Base-by-base conservation (phyloP, 1,140 invertebrate species). In the Odontomachus brunneus region DNA sequence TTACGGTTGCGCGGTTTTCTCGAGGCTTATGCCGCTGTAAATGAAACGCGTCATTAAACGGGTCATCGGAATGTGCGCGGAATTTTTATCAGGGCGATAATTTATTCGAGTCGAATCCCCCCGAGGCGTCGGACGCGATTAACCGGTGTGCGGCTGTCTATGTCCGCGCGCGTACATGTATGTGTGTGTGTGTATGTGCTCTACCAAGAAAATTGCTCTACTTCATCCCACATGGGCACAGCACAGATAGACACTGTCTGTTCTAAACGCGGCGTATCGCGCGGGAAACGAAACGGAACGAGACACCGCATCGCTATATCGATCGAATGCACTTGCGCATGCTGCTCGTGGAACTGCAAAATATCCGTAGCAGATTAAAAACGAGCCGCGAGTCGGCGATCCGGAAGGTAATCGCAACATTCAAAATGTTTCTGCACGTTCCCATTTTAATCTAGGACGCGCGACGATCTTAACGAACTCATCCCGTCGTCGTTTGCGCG, bases 291-390 rank as follows among this genome's bases (percentile, higher is more conserved):
- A 80, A 71, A 53, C 51, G 22, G 38, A 11, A 44, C 38, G 38
- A 44, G 48, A 59, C n/a, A 44, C 14, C 33, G 53, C 75, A 80
- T 80, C 44, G 51, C 65, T 22, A 71, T 55, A 80, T 80, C 65
- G 65, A 80, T 80, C n/a, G 75, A 57, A 14, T 71, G 65, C 75
- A 48, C 9, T 71, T 80, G 75, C 65, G 65, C 19, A 57, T 80
- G 75, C 65, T 80, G 65, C 69, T 80, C 65, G 71, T 5, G 65
- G 65, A 71, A 69, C 51, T 80, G 75, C 75, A 80, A 80, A 80
- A 71, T 59, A 80, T 71, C 38, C 65, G n/a, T 57, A n/a, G 53
- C 51, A 24, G 75, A 71, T 80, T 80, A 80, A 80, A 59, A 80
- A n/a, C 74, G 17, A 14, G 29, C 38, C 22, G 63, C 51, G 38